phyloP scores from a whole-genome alignment of 2,888 invertebrate species.

The Clunio marinus region DNA sequence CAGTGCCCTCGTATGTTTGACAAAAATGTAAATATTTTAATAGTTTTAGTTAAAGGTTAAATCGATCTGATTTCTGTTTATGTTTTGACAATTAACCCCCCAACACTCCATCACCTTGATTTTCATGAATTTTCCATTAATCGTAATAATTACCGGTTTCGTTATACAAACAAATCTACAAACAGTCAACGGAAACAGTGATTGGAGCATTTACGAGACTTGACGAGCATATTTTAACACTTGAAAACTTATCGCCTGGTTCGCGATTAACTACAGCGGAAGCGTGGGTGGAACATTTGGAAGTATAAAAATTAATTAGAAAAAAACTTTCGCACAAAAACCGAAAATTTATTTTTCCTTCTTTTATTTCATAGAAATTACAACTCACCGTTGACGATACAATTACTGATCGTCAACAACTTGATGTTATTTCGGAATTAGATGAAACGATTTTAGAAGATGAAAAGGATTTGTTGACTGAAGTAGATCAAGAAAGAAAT shows the following conservation, averaged over 20 bases:
- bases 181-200: constrained; percentile 41
- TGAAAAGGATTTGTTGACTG: neutral
- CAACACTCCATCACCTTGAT: constrained; percentile 17
- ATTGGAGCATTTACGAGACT: constrained; percentile 47
- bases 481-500: neutral
- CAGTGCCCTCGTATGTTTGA: too few relatives aligned
- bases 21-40: too few relatives aligned
- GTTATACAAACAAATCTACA: neutral
- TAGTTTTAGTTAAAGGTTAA: too few relatives aligned
- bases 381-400: constrained; percentile 21
- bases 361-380: too few relatives aligned
- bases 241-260: constrained; percentile 48
- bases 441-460: constrained; percentile 17
- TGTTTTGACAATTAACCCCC: constrained; percentile 26
- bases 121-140: constrained; percentile 17
- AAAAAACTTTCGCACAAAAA: too few relatives aligned
- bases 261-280: constrained; percentile 49
- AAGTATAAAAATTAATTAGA: too few relatives aligned
- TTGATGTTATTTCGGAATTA: constrained; percentile 6
- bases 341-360: too few relatives aligned
- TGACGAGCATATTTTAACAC: constrained; percentile 47
- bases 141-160: constrained; percentile 21
- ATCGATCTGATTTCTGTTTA: neutral
- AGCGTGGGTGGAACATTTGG: constrained; percentile 50
- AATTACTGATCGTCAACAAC: neutral